Conservation (phyloP, 1,140 invertebrate species). For the Drosophila trapezifrons region DNA sequence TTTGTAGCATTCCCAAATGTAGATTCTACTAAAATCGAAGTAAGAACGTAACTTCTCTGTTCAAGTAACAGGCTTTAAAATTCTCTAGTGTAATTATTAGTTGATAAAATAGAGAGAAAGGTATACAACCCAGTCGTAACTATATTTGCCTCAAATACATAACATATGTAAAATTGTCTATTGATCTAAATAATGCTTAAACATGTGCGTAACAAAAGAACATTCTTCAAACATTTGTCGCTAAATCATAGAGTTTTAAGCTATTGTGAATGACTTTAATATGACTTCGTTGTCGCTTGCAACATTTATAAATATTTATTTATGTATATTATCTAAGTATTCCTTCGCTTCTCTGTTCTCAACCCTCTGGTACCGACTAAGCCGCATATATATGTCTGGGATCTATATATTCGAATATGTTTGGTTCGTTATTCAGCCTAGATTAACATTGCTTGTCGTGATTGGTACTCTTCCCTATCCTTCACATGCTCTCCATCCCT, state of each 20-base stretch:
- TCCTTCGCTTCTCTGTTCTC: slow-evolving; percentile 29
- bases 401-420: slow-evolving; percentile 31
- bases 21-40: slow-evolving; percentile 55
- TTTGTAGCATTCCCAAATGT: slow-evolving; percentile 20
- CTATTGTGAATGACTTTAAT: slow-evolving; percentile 28
- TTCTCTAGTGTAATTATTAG: slow-evolving; percentile 27
- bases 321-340: slow-evolving; percentile 46
- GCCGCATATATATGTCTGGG: slow-evolving; percentile 25
- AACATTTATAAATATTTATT: slow-evolving; percentile 51
- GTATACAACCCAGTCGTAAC: slow-evolving; percentile 61
- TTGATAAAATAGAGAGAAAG: slow-evolving; percentile 23
- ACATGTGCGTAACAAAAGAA: slow-evolving; percentile 72
- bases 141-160: slow-evolving; percentile 30
- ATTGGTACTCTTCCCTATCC: slow-evolving; percentile 25
- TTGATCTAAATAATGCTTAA: slow-evolving; percentile 71
- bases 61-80: slow-evolving; percentile 42
- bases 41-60: slow-evolving; percentile 11
- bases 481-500: slow-evolving; percentile 6
- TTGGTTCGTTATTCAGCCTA: slow-evolving; percentile 48
- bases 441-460: slow-evolving; percentile 50
- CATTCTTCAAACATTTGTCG: slow-evolving; percentile 43
- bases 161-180: slow-evolving; percentile 67
- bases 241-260: slow-evolving; percentile 47
- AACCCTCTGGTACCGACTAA: slow-evolving; percentile 36
- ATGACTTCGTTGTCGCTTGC: slow-evolving; percentile 54